Evolutionary conservation across 2,113 vertebrate genomes (phyloP).

Genomic region (Mandrillus leucophaeus): DNA sequence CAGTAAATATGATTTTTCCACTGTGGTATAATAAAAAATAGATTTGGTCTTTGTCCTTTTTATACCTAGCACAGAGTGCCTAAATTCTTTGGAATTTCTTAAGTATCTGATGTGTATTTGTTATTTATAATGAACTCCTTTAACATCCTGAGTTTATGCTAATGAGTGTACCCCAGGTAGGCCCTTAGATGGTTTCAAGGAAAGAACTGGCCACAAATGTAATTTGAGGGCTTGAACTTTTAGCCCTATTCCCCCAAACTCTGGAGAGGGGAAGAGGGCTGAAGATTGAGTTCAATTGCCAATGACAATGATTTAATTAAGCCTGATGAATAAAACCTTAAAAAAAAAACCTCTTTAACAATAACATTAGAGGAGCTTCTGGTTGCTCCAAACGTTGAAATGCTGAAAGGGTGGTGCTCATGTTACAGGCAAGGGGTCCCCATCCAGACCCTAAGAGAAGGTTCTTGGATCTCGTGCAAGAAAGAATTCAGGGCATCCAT

Average conservation of each 20-base stretch:
- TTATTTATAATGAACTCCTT: background rate
- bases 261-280: background rate
- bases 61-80: background rate
- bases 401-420: background rate
- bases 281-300: background rate
- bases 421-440: too few species aligned
- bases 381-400: background rate
- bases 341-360: background rate
- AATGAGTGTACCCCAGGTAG: background rate
- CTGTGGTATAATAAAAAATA: background rate
- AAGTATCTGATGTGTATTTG: background rate
- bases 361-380: background rate
- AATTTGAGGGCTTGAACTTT: background rate
- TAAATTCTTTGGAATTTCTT: background rate
- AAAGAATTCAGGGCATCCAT: too few species aligned
- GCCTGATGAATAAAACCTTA: background rate
- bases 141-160: background rate
- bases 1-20: constrained; percentile 18
- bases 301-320: background rate
- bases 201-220: background rate
- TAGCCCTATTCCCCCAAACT: background rate
- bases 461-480: too few species aligned
- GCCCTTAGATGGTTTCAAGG: background rate
- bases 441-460: background rate
- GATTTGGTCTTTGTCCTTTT: background rate